phyloP scores from a whole-genome alignment of 2,797 vertebrate genomes.

The Dicrostonyx torquatus region DNA sequence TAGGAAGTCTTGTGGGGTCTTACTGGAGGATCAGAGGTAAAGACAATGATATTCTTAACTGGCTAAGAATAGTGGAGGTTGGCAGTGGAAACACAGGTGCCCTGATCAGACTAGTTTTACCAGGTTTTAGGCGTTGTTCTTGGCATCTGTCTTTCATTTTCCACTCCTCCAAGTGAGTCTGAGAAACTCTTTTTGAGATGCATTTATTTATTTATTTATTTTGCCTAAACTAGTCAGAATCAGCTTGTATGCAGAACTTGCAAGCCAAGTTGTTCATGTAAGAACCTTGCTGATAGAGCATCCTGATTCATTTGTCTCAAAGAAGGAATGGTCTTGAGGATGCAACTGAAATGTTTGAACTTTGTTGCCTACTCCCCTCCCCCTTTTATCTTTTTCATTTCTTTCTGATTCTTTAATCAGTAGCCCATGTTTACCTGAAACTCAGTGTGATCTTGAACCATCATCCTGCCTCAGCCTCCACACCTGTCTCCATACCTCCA shows the following conservation, averaged over 20 bases:
- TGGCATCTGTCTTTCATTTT: conserved; percentile 57
- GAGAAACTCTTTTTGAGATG: conserved; percentile 53
- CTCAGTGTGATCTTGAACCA: background rate
- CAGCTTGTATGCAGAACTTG: conserved; percentile 42
- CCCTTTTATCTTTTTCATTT: background rate
- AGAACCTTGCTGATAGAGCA: background rate
- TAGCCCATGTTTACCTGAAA: background rate
- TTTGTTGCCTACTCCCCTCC: background rate
- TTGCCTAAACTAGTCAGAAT: conserved; percentile 17
- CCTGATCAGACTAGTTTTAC: conserved; percentile 49
- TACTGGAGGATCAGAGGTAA: background rate
- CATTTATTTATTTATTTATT: conserved; percentile 19
- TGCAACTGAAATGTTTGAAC: conserved; percentile 18
- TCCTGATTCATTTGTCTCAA: conserved; percentile 19
- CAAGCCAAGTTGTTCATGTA: conserved; percentile 28
- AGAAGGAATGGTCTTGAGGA: conserved; percentile 43
- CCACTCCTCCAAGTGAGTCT: conserved; percentile 38
- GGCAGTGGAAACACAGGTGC: conserved; percentile 6
- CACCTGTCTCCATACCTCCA: background rate
- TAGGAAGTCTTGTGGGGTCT: background rate
- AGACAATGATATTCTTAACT: background rate
- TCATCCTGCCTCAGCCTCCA: background rate
- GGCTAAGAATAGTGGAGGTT: background rate
- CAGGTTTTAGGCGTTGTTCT: conserved; percentile 56
- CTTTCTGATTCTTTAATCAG: background rate